Percentiles rank a stretch among this genome's conserved stretches.
phyloP scores from a whole-genome alignment of 2,797 vertebrate species.

The Myiotriccus ornatus region DNA sequence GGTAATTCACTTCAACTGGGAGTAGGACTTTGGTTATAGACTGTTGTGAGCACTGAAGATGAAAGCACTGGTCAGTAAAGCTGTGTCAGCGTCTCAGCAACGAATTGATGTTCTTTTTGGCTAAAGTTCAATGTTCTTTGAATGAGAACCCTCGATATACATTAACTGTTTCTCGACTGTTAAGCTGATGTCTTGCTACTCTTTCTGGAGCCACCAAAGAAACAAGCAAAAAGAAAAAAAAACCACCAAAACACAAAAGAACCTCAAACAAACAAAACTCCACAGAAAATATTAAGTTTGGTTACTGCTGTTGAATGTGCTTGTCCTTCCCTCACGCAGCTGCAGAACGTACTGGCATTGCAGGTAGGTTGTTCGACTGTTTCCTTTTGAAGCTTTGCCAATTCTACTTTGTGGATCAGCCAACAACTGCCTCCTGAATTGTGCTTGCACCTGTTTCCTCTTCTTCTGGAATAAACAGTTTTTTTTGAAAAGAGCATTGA shows the following conservation, averaged over 20 bases:
- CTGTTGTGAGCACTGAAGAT: neutral
- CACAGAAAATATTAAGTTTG: neutral
- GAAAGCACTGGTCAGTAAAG: neutral
- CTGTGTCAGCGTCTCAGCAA: neutral
- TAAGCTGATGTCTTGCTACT: neutral
- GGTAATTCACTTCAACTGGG: neutral
- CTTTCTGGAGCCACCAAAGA: neutral
- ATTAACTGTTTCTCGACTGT: neutral
- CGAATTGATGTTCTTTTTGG: neutral
- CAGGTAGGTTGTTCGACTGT: neutral
- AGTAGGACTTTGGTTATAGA: neutral
- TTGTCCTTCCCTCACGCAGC: neutral
- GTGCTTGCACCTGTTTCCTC: conserved; percentile 38
- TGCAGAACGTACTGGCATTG: neutral
- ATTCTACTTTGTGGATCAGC: neutral
- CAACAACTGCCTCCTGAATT: neutral
- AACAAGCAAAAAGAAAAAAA: neutral
- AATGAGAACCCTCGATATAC: neutral
- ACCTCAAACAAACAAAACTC: neutral
- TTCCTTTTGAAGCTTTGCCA: neutral
- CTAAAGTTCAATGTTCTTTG: neutral
- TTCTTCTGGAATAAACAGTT: conserved; percentile 32
- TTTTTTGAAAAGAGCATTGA: conserved; percentile 23
- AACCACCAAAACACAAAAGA: neutral
- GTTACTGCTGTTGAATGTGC: neutral